Evolutionary conservation across 2,888 invertebrate species (phyloP), one percentile per base, ranked within the genome.

Genomic region (Idaea aversata): DNA sequence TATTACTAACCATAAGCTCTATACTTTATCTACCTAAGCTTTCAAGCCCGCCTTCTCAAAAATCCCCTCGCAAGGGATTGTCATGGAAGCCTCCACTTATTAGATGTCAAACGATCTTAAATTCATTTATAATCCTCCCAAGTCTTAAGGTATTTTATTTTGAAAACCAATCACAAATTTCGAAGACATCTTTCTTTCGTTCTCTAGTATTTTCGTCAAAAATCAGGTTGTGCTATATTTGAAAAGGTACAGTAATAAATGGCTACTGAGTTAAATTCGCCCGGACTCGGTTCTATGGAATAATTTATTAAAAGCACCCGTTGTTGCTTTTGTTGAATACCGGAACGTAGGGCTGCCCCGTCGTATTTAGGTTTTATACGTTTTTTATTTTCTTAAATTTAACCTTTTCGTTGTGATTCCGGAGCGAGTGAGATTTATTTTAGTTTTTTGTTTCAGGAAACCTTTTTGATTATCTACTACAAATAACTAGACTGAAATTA

Each of bases 261-360:
- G 82, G 77, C 77, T 78, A 77, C 71, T 78, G 72, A 71, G 75
- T 77, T 74, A 76, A 79, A 82, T 77, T 81, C 80, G 76, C 77
- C 74, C 75, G 76, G 76, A 77, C 76, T 77, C 71, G 73, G 79
- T 78, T 75, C 79, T 75, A 76, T 72, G 73, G 86, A 87, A 88
- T 88, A 86, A 88, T 88, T 88, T 88, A 89, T 88, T 87, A 87
- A 87, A 86, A 84, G 85, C 81, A 73, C 78, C 81, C 80, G 78
- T 75, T 75, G 75, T 76, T 78, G 81, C 82, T 80, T 84, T 85
- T 84, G 85, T 85, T 80, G 82, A 78, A 73, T 75, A 74, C 78
- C 76, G 72, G 61, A 68, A 47, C 65, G 68, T 72, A 82, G 84
- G 84, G 83, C 67, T 81, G 77, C 65, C 68, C 63, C 73, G 68